These are phyloP conservation scores for Limnephilus marmoratus DNA, from an alignment of 2,888 invertebrate species.

Conservation along the genomic window DNA sequence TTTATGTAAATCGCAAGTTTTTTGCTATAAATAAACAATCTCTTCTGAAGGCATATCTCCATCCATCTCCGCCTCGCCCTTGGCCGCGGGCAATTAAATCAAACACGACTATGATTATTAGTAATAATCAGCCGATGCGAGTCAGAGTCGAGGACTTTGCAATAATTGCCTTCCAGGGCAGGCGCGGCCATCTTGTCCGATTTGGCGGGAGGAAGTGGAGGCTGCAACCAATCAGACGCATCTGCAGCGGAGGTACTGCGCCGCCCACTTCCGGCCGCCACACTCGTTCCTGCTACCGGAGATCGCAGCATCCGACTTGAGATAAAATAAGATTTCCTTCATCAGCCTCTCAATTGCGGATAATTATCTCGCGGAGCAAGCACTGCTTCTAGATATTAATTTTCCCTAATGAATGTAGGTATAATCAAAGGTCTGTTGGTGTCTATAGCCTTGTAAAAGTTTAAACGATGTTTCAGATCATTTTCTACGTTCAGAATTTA, in stretches of 20 bases:
- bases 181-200: slow-evolving; percentile 54
- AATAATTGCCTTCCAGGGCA: slow-evolving; percentile 31
- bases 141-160: slow-evolving; percentile 29
- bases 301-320: slow-evolving; percentile 59
- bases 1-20: not conserved
- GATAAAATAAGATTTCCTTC: slow-evolving; percentile 42
- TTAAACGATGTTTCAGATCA: not conserved
- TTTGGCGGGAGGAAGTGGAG: slow-evolving; percentile 62
- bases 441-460: not conserved
- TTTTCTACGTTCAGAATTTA: not conserved
- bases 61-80: not conserved
- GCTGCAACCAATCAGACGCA: slow-evolving; percentile 60
- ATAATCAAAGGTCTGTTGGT: not conserved
- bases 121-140: slow-evolving; percentile 54
- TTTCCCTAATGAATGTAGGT: not conserved
- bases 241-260: slow-evolving; percentile 44
- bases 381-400: not conserved
- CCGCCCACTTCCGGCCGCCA: slow-evolving; percentile 61
- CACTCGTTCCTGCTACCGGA: slow-evolving; percentile 50
- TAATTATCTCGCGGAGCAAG: not conserved
- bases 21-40: not conserved
- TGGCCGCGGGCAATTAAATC: slow-evolving; percentile 54
- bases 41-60: not conserved
- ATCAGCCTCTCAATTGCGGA: not conserved
- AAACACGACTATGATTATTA: slow-evolving; percentile 56